A percentile compares a stretch with the other conserved stretches of the same genome.
These are phyloP conservation scores for Leptinotarsa peninsularis DNA, from an alignment of 2,888 invertebrate species.

Conservation along the genomic window DNA sequence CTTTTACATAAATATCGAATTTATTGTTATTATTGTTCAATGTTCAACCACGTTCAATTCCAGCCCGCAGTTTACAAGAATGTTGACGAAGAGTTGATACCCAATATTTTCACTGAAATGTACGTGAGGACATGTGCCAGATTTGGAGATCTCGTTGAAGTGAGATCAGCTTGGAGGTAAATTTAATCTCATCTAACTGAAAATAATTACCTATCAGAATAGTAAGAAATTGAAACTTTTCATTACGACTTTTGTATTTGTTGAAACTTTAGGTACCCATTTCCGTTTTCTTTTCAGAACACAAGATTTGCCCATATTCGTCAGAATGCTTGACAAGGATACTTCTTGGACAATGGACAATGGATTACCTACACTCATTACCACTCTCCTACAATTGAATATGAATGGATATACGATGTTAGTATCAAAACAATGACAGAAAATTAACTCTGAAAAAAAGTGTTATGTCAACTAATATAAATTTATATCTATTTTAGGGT, in stretches of 20 bases:
- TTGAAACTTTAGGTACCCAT: too few species aligned
- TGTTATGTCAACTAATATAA: neutral
- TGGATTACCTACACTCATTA: constrained; percentile 79
- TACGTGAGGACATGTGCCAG: constrained; percentile 71
- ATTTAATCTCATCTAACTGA: neutral
- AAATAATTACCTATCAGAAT: too few species aligned
- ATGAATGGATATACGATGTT: constrained; percentile 66
- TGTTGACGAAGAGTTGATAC: constrained; percentile 70
- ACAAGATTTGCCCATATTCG: constrained; percentile 78
- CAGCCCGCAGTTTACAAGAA: constrained; percentile 55
- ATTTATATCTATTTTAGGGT: constrained; percentile 63
- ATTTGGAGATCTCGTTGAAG: constrained; percentile 76
- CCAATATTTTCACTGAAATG: constrained; percentile 70
- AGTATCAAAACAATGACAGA: constrained; percentile 36
- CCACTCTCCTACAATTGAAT: constrained; percentile 75
- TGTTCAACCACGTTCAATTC: constrained; percentile 12
- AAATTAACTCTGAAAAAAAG: neutral
- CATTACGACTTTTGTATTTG: neutral
- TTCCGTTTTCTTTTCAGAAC: constrained; percentile 65
- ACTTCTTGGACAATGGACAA: constrained; percentile 77
- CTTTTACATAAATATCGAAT: too few species aligned
- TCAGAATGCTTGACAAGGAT: constrained; percentile 84
- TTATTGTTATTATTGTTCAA: too few species aligned
- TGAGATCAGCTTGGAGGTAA: constrained; percentile 77
- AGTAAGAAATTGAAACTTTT: neutral